A percentile compares a stretch with the other conserved stretches of the same genome.
Conservation (phyloP, 2,113 vertebrate species). For the Callaeas wilsoni region DNA sequence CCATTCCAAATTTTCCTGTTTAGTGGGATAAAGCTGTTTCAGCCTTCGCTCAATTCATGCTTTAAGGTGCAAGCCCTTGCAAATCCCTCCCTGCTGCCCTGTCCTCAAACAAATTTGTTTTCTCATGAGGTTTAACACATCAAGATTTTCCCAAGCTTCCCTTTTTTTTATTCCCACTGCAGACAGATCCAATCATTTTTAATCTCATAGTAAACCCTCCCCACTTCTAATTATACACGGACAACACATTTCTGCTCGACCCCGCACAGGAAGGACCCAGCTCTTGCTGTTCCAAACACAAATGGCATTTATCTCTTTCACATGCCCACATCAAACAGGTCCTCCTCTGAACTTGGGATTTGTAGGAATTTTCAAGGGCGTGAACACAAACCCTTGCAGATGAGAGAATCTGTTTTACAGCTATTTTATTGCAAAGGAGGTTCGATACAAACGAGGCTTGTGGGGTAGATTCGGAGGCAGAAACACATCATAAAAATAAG, state of each 20-base stretch:
- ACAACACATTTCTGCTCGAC: neutral
- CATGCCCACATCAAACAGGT: constrained; percentile 53
- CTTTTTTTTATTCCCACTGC: neutral
- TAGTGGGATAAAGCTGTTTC: neutral
- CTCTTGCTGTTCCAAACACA: constrained; percentile 50
- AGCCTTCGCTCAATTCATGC: neutral
- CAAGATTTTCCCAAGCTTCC: neutral
- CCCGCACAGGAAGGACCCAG: neutral
- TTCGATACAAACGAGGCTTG: neutral
- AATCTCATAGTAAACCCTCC: neutral
- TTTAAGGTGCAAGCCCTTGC: neutral
- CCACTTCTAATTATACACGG: neutral
- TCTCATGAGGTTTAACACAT: neutral
- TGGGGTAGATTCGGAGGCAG: neutral
- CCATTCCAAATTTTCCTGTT: neutral
- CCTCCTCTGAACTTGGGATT: constrained; percentile 28
- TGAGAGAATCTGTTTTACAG: neutral
- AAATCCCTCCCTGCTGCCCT: neutral
- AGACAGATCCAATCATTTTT: neutral
- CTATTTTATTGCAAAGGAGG: neutral
- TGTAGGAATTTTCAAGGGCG: neutral
- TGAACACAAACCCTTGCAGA: neutral
- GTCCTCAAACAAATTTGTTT: neutral
- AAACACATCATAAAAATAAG: neutral
- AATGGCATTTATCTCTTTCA: neutral